Percentiles rank a stretch among this genome's conserved stretches.
These are phyloP conservation scores for Neomorphus geoffroyi DNA, from an alignment of 2,797 vertebrate genomes.

Conservation along the genomic window DNA sequence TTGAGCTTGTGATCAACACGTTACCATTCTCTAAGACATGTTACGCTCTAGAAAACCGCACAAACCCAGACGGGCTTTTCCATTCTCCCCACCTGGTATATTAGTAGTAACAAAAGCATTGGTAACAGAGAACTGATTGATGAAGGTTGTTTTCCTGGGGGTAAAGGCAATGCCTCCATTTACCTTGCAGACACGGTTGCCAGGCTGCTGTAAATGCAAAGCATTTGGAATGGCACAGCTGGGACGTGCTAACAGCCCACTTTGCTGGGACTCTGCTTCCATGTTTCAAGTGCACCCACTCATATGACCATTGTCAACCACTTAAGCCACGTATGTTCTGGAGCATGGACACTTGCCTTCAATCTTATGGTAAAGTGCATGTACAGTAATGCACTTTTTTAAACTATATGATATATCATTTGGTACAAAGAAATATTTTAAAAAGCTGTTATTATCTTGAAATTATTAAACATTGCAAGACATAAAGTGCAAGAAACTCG, in stretches of 20 bases:
- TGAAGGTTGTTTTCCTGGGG: neutral
- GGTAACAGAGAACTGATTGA: neutral
- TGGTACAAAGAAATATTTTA: conserved; percentile 28
- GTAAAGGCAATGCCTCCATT: neutral
- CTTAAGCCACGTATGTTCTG: neutral
- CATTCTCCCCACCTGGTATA: neutral
- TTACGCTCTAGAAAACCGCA: neutral
- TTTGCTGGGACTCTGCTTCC: neutral
- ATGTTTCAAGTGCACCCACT: neutral
- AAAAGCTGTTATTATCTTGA: conserved; percentile 52
- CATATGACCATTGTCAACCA: neutral
- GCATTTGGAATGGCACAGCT: neutral
- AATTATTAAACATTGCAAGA: conserved; percentile 73
- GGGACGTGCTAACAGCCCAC: neutral
- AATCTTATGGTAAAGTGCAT: neutral
- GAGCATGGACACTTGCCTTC: neutral
- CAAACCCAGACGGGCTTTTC: neutral
- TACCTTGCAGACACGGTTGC: neutral
- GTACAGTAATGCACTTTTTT: neutral
- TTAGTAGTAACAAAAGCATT: neutral
- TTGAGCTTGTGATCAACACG: neutral
- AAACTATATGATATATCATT: neutral
- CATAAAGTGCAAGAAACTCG: conserved; percentile 75
- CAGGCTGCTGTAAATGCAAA: neutral
- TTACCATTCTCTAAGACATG: neutral